Evolutionary conservation across 2,113 vertebrate genomes (phyloP), one percentile per base, ranked within the genome.

Genomic region (Peromyscus maniculatus): DNA sequence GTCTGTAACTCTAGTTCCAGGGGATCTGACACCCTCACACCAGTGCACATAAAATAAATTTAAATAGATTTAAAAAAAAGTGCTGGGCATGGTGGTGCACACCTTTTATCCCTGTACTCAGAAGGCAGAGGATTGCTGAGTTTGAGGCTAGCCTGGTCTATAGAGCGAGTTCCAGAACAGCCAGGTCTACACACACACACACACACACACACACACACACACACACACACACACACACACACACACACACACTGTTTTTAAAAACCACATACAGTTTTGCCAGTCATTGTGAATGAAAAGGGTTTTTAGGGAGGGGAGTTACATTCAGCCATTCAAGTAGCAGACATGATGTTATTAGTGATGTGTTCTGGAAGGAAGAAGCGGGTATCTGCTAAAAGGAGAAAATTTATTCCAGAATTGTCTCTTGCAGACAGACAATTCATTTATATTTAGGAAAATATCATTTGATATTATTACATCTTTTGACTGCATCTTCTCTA

Each of bases 401-500:
- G 22, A 82, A 59, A 72, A 49, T 84, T 59, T 39, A 83, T 3
- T 79, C 33, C 43, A 84, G 33, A 84, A 79, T 69, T 69, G 36
- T 7, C 21, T 94, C 55, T 94, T 33, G 49, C 13, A 19, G 33
- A 31, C 26, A 22, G 33, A 31, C 11, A 39, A n/a, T 87, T 91
- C 72, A 72, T 72, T 93, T 59, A 33, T 86, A 19, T 36, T 89
- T 89, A 87, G 62, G 78, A 89, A 93, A 79, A 24, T 46, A 43
- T 77, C 46, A 2, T 83, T 88, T 87, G 77, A 13, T 49, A 71
- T 91, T 71, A 55, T 46, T 28, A 83, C 22, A 31, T 62, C 24
- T 86, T 91, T 7, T 77, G 13, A 93, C 28, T 89, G 36, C 71
- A 26, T 86, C 71, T 97, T 91, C 57, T 93, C 16, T 69, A 26